A percentile compares a stretch with the other conserved stretches of the same genome.
phyloP scores from a whole-genome alignment of 2,797 vertebrate species.

The Xerus rutilus region DNA sequence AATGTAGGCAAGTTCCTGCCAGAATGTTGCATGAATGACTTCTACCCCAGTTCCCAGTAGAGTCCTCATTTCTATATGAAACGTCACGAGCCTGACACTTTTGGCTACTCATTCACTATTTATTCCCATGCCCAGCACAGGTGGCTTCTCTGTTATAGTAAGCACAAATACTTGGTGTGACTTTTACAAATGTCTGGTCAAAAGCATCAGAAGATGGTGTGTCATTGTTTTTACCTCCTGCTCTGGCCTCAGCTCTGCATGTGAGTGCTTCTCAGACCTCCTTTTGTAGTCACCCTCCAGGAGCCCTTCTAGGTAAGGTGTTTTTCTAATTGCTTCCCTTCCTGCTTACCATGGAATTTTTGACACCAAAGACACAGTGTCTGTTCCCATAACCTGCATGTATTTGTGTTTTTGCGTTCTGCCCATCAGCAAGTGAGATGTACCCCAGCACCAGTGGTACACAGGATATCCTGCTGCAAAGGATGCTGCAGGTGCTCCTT shows the following conservation, averaged over 20 bases:
- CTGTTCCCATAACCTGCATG: accelerated
- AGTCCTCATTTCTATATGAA: no score
- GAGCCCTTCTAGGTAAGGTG: neutral
- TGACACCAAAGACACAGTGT: neutral
- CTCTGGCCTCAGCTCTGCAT: accelerated
- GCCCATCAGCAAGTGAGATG: no score
- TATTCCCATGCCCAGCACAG: neutral
- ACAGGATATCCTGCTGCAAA: neutral
- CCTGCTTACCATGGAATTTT: accelerated
- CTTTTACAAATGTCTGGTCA: accelerated
- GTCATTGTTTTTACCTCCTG: accelerated
- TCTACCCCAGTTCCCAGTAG: no score
- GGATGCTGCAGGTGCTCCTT: neutral
- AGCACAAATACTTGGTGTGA: neutral
- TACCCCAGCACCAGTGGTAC: no score
- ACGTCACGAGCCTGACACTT: no score
- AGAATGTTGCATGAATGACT: no score
- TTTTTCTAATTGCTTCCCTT: accelerated
- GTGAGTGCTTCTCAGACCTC: neutral
- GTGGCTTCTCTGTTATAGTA: neutral
- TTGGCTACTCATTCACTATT: neutral
- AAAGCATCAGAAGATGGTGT: neutral
- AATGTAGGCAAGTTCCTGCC: no score
- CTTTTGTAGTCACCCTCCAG: no score
- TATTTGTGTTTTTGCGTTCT: neutral